These are phyloP conservation scores for Chondrilla cf. caribensis DNA, from an alignment of 37 sponge, comb jelly and placozoan genomes.

Conservation along the genomic window DNA sequence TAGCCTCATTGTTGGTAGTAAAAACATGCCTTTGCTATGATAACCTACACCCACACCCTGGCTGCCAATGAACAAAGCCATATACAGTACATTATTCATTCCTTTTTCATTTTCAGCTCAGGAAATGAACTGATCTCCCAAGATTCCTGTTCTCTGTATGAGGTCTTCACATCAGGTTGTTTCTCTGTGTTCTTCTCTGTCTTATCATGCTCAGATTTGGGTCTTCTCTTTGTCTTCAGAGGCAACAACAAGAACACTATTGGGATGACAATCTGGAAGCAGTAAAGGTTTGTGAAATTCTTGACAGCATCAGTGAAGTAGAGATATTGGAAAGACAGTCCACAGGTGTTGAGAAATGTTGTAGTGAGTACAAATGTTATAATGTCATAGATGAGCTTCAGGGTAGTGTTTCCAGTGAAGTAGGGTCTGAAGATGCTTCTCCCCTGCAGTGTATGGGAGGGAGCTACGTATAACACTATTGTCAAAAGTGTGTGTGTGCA, in stretches of 20 bases:
- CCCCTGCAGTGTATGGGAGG: conserved; percentile 32
- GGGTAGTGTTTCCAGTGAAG: conserved; percentile 40
- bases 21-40: no score
- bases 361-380: conserved; percentile 27
- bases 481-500: background rate
- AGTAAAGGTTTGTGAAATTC: background rate
- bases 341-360: background rate
- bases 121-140: no score
- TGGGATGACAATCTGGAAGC: background rate
- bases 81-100: no score
- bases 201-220: background rate
- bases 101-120: no score
- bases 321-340: conserved; percentile 33
- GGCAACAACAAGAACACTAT: conserved; percentile 6
- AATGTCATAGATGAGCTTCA: conserved; percentile 59
- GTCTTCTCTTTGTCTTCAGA: background rate
- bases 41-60: no score
- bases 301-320: conserved; percentile 19
- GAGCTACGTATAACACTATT: no score
- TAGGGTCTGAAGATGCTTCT: conserved; percentile 44
- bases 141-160: no score
- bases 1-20: no score
- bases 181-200: no score
- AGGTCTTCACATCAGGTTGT: no score
- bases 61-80: no score